Evolutionary conservation across 2,797 vertebrate species (phyloP), one percentile per base, ranked within the genome.

Genomic region (Gymnoscopelus braueri): DNA sequence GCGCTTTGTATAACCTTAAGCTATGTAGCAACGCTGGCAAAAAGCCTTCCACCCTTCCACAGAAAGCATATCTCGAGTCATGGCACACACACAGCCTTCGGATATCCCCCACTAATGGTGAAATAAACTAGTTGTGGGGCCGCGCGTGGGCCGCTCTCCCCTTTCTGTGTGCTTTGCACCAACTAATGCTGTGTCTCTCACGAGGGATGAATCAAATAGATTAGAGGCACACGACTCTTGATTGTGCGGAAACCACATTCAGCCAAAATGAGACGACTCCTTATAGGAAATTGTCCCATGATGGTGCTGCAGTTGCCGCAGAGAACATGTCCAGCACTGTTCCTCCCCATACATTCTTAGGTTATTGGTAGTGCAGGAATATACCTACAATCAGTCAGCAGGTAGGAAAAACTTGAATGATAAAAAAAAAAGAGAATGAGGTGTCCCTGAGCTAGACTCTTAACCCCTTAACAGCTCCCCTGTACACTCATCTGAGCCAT

Each of bases 171-270:
- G 78, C 65, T 73, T 79, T 62, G 79, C 48, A n/a, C 67, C 79
- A 72, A 60, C 78, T 82, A 63, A 68, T 74, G 85, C 84, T 66
- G 77, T 62, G 64, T 83, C 77, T 83, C 77, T 77, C 71, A 51
- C 8, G 6, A n/a, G 55, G 82, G 81, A 79, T 85, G 76, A 77
- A 74, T 50, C 56, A 67, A 77, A 83, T 67, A 84, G 88, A 89
- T 88, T 88, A 86, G 80, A 87, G 82, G 64, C 68, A 12, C 51
- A 50, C 57, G 11, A 84, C 71, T 79, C 69, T 58, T 44, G 58
- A 32, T 62, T 69, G 64, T 75, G 77, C 69, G 72, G 53, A 85
- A 87, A 76, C 73, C 69, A 19, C 65, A 57, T 67, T 15, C 55
- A 68, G 72, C 70, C 65, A 58, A 82, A 80, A 71, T 71, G 55